Base-by-base conservation (phyloP, 2,113 vertebrate genomes). In the Brachyistius frenatus region DNA sequence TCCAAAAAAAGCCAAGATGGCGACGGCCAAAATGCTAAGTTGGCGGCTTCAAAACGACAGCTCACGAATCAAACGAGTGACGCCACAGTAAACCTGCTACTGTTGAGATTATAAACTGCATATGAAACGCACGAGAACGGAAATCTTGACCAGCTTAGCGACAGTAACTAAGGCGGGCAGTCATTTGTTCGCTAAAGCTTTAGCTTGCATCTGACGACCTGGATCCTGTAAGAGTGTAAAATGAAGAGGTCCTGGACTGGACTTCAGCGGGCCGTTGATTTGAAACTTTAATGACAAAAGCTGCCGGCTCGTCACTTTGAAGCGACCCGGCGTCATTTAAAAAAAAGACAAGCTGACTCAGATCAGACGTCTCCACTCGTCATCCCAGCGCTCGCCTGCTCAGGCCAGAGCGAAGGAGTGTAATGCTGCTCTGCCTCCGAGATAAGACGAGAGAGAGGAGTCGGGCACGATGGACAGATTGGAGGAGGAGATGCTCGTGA, bases 401-500 rank as follows among this genome's bases (percentile, higher is more conserved):
- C 31, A 62, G 36, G 11, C 47, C 36, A 65, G 41, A 2, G 47
- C 33, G 71, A 41, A 0, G 61, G 5, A 66, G 31, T 46, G 69
- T 33, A n/a, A 23, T 53, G 56, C 52, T 50, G 74, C 81, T 60
- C 32, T 54, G 69, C 55, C 5, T 39, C 61, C 10, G 58, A 78
- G 66, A 78, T 76, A 76, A 66, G 64, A 11, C 47, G 30, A 41
- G 44, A 75, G 53, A 23, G 23, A 23, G 30, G 63, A 80, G 66
- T 47, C 5, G 3, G 36, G 54, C 30, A 57, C 23, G 62, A 85
- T 54, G 35, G 76, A 74, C 54, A 11, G 78, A 65, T 58, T 31
- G 58, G 62, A 83, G 73, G 80, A 79, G 65, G 74, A 87, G 65
- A 76, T 66, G 80, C 49, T 36, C 7, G 61, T 64, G 83, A 84